Evolutionary conservation across 2,113 vertebrate species (phyloP).

Genomic region (Dromaius novaehollandiae): DNA sequence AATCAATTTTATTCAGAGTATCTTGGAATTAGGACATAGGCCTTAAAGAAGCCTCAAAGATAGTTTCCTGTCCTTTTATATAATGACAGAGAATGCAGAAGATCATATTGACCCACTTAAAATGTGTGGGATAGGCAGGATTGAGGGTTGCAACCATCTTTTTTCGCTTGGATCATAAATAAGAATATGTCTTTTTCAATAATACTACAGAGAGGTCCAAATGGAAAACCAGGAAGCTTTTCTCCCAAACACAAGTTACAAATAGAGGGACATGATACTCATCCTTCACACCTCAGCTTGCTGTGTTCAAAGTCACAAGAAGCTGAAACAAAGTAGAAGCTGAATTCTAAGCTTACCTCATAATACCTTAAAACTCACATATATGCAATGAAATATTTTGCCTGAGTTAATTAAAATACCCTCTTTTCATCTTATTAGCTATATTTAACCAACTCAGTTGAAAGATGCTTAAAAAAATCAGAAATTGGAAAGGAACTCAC

Average conservation of each 20-base stretch:
- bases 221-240: not conserved
- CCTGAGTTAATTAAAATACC: slow-evolving; percentile 33
- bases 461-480: slow-evolving; percentile 56
- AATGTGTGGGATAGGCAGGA: not conserved
- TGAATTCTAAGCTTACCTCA: not conserved
- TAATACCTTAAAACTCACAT: not conserved
- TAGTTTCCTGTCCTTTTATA: not conserved
- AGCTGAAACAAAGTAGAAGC: not conserved
- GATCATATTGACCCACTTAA: not conserved
- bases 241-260: not conserved
- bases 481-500: slow-evolving; percentile 51
- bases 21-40: not conserved
- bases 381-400: slow-evolving; percentile 22
- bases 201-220: not conserved
- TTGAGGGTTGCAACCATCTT: not conserved
- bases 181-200: not conserved
- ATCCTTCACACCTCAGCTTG: not conserved
- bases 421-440: slow-evolving; percentile 45
- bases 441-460: slow-evolving; percentile 29
- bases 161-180: not conserved
- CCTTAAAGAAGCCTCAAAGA: slow-evolving; percentile 16
- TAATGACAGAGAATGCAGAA: not conserved
- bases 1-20: slow-evolving; percentile 9
- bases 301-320: not conserved
- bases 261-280: not conserved